phyloP scores from a whole-genome alignment of 2,113 vertebrate species.

The Scophthalmus maximus region DNA sequence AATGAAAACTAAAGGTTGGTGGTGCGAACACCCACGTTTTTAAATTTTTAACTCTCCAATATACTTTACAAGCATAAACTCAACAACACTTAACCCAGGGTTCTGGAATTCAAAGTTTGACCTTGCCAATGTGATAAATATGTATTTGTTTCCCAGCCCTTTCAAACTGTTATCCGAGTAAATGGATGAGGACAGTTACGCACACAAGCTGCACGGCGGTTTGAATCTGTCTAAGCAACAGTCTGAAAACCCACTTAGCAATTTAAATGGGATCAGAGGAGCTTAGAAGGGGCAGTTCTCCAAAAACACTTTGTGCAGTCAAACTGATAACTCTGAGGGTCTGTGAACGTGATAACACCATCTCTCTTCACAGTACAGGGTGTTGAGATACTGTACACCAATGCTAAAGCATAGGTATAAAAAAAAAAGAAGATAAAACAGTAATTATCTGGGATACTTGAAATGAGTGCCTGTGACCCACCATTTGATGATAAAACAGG shows the following conservation, averaged over 20 bases:
- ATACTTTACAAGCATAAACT: not conserved
- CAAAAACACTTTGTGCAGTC: conserved; percentile 68
- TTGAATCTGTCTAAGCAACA: conserved; percentile 29
- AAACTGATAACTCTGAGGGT: conserved; percentile 65
- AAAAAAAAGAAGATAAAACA: conserved; percentile 49
- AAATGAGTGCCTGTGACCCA: conserved; percentile 48
- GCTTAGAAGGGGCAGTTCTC: conserved; percentile 65
- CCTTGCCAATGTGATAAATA: conserved; percentile 6
- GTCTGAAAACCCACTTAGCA: conserved; percentile 59
- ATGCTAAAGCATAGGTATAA: conserved; percentile 34
- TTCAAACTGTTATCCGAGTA: conserved; percentile 14
- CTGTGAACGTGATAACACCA: conserved; percentile 59
- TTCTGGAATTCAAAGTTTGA: not conserved
- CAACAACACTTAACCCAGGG: not conserved
- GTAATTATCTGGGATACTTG: conserved; percentile 56
- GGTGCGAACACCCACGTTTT: not conserved
- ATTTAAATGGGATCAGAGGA: conserved; percentile 74
- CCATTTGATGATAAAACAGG: conserved; percentile 48
- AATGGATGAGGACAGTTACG: conserved; percentile 21
- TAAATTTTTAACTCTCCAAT: not conserved
- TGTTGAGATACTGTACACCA: conserved; percentile 22
- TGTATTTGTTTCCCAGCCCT: conserved; percentile 31
- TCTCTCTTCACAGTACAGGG: conserved; percentile 36
- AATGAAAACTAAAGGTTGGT: not conserved
- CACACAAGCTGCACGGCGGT: not conserved